Percentiles rank a stretch among this genome's conserved stretches.
phyloP scores from a whole-genome alignment of 2,888 invertebrate genomes.

The Eristalis pertinax region DNA sequence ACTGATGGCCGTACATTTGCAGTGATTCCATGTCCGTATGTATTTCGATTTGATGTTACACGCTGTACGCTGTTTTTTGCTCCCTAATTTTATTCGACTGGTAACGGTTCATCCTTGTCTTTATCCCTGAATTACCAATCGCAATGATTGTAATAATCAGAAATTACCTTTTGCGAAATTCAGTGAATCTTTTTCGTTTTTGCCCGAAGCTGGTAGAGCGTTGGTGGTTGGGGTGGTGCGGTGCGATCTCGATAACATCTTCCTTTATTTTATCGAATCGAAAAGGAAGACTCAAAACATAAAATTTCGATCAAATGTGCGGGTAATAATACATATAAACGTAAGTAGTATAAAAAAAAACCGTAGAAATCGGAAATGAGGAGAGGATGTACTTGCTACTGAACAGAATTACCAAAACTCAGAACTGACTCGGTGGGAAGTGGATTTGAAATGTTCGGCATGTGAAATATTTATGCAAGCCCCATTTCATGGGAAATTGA shows the following conservation, averaged over 20 bases:
- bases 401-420: background rate
- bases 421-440: background rate
- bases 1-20: conserved; percentile 56
- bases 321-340: conserved; percentile 15
- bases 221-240: conserved; percentile 13
- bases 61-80: background rate
- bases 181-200: conserved; percentile 38
- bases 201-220: background rate
- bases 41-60: conserved; percentile 44
- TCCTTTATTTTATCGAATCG: conserved; percentile 64
- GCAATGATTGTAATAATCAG: conserved; percentile 72
- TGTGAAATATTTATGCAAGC: background rate
- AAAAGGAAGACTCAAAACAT: conserved; percentile 30
- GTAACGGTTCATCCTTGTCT: conserved; percentile 63
- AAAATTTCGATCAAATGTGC: conserved; percentile 25
- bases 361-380: too few relatives aligned
- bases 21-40: conserved; percentile 57
- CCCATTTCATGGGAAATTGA: background rate
- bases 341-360: background rate
- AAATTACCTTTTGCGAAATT: conserved; percentile 70
- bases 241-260: conserved; percentile 67
- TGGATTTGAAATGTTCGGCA: background rate
- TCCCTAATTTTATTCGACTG: conserved; percentile 59
- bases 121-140: conserved; percentile 70
- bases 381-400: background rate